phyloP scores from a whole-genome alignment of 2,113 vertebrate genomes.

The Microtus ochrogaster region DNA sequence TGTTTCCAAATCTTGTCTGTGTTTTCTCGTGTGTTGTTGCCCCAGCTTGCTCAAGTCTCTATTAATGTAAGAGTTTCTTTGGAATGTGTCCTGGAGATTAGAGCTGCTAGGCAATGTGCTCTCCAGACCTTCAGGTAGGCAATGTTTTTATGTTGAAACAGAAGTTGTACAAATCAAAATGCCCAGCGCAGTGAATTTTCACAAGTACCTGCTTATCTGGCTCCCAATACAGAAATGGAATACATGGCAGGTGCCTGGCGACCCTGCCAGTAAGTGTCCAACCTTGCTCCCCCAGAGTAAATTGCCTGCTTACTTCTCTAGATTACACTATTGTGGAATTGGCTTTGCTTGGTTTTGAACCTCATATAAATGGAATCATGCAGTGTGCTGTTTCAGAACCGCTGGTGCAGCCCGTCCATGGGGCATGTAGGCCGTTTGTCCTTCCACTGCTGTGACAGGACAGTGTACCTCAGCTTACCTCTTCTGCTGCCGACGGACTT shows the following conservation, averaged over 20 bases:
- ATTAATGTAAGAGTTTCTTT: neutral
- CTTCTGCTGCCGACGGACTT: neutral
- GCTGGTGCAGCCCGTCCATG: neutral
- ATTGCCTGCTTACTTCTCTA: neutral
- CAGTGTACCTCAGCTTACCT: neutral
- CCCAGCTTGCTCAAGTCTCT: neutral
- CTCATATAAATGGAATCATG: neutral
- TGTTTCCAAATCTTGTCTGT: neutral
- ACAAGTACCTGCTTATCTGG: neutral
- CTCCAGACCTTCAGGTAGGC: neutral
- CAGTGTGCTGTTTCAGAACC: neutral
- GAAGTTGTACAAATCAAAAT: neutral
- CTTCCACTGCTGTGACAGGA: neutral
- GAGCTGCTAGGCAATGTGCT: neutral
- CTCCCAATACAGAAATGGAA: neutral
- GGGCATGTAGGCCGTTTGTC: neutral
- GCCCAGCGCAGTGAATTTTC: neutral
- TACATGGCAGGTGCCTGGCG: too few species aligned
- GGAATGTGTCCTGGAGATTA: neutral
- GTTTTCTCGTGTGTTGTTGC: neutral
- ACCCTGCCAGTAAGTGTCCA: neutral
- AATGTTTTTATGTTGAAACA: constrained; percentile 9
- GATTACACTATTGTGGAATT: neutral
- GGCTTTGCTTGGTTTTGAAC: neutral
- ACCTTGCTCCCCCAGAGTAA: neutral